Evolutionary conservation across 2,113 vertebrate genomes (phyloP).

Genomic region (Daphoenositta chrysoptera): DNA sequence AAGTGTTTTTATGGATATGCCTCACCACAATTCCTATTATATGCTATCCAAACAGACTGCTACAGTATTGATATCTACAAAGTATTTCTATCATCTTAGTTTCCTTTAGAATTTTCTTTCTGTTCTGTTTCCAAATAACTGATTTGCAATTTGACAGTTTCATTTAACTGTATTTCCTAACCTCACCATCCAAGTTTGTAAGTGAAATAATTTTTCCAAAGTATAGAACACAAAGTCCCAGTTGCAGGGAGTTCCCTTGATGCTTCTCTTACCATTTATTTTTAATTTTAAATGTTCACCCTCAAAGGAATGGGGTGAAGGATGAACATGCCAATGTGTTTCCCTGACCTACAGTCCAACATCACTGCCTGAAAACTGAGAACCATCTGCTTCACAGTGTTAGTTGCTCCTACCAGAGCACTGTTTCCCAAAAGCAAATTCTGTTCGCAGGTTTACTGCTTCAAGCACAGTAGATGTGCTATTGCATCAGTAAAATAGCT

Average conservation of each 20-base stretch:
- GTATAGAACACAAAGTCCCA: neutral
- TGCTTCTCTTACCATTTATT: neutral
- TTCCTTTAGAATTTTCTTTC: neutral
- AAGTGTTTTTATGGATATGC: neutral
- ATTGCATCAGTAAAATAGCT: neutral
- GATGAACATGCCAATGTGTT: neutral
- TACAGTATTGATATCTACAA: neutral
- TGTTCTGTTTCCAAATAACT: neutral
- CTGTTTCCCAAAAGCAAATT: neutral
- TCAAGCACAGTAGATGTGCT: neutral
- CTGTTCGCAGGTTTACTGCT: neutral
- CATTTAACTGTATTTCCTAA: neutral
- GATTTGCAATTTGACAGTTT: neutral
- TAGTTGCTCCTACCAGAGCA: neutral
- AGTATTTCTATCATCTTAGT: neutral
- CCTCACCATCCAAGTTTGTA: neutral
- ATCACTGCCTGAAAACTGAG: neutral
- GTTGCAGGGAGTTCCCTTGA: neutral
- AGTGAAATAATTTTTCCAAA: neutral
- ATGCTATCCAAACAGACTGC: neutral
- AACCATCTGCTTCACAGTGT: neutral
- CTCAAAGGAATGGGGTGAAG: neutral
- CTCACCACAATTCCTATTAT: neutral
- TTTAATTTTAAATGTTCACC: neutral
- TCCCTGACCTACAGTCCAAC: neutral